phyloP scores from a whole-genome alignment of 2,113 vertebrate species.

The Dipodomys merriami region DNA sequence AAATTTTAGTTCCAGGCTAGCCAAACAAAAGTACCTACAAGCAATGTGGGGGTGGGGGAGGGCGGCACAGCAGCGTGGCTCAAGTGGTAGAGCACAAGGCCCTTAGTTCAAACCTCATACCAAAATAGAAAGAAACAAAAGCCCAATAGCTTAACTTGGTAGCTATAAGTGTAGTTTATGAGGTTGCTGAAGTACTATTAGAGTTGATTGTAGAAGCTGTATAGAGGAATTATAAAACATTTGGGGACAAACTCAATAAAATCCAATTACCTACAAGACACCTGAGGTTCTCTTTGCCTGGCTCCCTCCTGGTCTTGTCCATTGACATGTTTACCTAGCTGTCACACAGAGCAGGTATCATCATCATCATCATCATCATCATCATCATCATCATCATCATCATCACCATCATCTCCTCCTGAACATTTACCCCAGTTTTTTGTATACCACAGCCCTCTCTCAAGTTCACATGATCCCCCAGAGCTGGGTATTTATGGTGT shows the following conservation, averaged over 20 bases:
- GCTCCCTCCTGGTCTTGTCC: slow-evolving; percentile 7
- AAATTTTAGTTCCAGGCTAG: too few relatives aligned
- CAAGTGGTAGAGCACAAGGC: too few relatives aligned
- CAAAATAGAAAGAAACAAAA: too few relatives aligned
- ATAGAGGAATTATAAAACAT: slow-evolving; percentile 40
- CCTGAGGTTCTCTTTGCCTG: background rate
- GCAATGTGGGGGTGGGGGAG: too few relatives aligned
- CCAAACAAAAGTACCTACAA: too few relatives aligned
- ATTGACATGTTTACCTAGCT: too few relatives aligned
- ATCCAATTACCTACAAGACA: slow-evolving; percentile 3
- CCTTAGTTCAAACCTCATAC: too few relatives aligned
- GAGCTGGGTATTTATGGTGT: background rate
- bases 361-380: background rate
- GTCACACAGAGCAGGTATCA: background rate
- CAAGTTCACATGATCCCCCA: background rate
- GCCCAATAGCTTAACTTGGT: background rate
- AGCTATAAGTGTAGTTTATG: background rate
- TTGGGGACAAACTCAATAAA: slow-evolving; percentile 24
- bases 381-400: background rate
- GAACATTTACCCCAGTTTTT: background rate
- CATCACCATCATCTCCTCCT: too few relatives aligned
- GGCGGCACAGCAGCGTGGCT: too few relatives aligned
- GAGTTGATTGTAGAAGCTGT: slow-evolving; percentile 32
- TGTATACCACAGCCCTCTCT: background rate
- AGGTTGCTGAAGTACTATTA: background rate